Evolutionary conservation across 2,797 vertebrate genomes (phyloP).

Genomic region (Glossophaga mutica): DNA sequence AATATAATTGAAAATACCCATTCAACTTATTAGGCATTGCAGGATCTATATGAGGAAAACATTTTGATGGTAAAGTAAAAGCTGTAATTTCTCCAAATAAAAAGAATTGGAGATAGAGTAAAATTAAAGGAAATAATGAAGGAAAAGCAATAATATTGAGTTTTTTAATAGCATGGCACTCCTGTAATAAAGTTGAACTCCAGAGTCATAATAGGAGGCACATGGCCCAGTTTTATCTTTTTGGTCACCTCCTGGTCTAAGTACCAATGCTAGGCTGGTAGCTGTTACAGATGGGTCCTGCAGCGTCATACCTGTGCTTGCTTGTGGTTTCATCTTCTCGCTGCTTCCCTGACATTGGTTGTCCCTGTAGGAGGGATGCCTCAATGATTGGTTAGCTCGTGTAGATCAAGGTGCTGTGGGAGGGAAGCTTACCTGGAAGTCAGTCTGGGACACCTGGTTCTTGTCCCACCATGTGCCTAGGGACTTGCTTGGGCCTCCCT

Average conservation of each 20-base stretch:
- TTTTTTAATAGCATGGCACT: too few species aligned
- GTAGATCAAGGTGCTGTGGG: neutral
- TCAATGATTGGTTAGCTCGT: neutral
- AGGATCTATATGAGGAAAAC: neutral
- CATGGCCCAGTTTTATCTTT: neutral
- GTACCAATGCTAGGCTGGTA: neutral
- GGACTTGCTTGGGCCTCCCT: neutral
- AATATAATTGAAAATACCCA: too few species aligned
- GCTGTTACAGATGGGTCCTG: rapidly evolving
- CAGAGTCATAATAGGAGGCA: neutral
- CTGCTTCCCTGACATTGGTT: too few species aligned
- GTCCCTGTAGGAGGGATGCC: neutral
- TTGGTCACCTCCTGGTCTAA: too few species aligned
- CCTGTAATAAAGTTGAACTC: neutral
- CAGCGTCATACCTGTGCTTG: neutral
- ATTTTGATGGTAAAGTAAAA: neutral
- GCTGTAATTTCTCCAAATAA: neutral
- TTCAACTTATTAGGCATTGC: neutral
- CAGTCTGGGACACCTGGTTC: neutral
- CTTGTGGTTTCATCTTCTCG: neutral
- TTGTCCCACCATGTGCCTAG: rapidly evolving
- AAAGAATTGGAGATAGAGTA: neutral
- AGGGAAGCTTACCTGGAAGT: neutral
- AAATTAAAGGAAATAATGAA: neutral
- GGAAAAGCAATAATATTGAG: neutral